Base-by-base conservation (phyloP, 2,113 vertebrate species). In the Amphiprion ocellaris region DNA sequence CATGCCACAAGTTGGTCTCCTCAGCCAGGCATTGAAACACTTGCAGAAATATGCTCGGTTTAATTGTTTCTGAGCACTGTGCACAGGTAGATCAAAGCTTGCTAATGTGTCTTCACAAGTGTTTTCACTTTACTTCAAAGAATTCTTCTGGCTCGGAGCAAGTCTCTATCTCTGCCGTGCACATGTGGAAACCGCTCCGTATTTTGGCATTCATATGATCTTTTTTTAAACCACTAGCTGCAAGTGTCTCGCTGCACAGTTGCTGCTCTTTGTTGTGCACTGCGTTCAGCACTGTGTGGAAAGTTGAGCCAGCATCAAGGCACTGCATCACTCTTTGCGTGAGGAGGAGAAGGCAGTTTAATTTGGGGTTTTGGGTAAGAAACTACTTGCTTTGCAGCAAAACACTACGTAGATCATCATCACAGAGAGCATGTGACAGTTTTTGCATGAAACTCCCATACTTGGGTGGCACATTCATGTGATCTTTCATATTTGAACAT, bases 101-200 rank as follows among this genome's bases (percentile, higher is more conserved):
- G 21, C 41, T 69, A 30, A 68, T 26, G 10, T 62, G 62, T 81
- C 37, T 82, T 74, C 70, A 67, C 46, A 74, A 61, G 61, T 64
- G 77, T 24, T 60, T 39, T 81, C 10, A 3, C 61, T 30, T 44
- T 37, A 58, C 86, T 86, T 91, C 69, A 85, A 73, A 90, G 64
- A 11, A 14, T 53, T 47, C 72, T 66, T 47, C 50, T 67, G 46
- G 58, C 72, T 74, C n/a, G 47, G 23, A 64, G 65, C 55, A 65
- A 26, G 16, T 61, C 71, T 54, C 26, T 33, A 33, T 85, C 58
- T 67, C 65, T 8, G 28, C 61, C 8, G 6, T 65, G 44, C 49
- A 10, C 26, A 12, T 41, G 10, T 54, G 46, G 14, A 70, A 77
- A 52, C 46, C 47, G 15, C 49, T 11, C 21, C 2, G 24, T 53